Base-by-base conservation (phyloP, 2,888 invertebrate species). In the Meteorus cinctellus region DNA sequence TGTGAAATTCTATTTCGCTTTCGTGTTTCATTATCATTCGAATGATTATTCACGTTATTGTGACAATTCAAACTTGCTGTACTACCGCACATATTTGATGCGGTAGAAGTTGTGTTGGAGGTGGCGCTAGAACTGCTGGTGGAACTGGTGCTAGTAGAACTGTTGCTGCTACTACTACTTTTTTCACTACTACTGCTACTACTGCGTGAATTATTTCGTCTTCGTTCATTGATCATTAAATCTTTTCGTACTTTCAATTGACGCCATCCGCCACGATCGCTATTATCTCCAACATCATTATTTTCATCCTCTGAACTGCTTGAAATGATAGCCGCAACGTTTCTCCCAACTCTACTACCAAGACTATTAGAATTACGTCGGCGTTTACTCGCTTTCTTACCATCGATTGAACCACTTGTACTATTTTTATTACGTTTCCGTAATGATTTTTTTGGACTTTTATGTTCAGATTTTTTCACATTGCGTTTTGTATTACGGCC, bases 381-480 rank as follows among this genome's bases (percentile, higher is more conserved):
- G 29, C 16, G 24, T 19, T 36, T 66, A 14, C 31, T 29, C 55
- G 34, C 45, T 71, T 36, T 16, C 4, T 65, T 51, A 29, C 59
- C 29, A 12, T 75, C 66, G 6, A 66, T 29, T 10, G 74, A 78
- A 19, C 16, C 48, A 48, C 34, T 41, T 16, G 48, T 48, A 10
- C 63, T 67, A 4, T 59, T 31, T 72, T 51, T 77, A 65, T 60
- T 80, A 55, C 79, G 81, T 27, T 74, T 73, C 19, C 48, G 48
- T 4, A 45, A 63, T 14, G 79, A 78, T 70, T 83, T 83, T 8
- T 80, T 78, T 34, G 77, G 81, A 27, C 77, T 80, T 16, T 55
- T 34, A 12, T 24, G 72, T 4, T 31, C 29, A 5, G 63, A 79
- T 72, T 45, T 81, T n/a, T 77, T 83, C 0, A 81, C 74, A 36